phyloP scores from a whole-genome alignment of 2,797 vertebrate genomes.

The Crypturellus tataupa region DNA sequence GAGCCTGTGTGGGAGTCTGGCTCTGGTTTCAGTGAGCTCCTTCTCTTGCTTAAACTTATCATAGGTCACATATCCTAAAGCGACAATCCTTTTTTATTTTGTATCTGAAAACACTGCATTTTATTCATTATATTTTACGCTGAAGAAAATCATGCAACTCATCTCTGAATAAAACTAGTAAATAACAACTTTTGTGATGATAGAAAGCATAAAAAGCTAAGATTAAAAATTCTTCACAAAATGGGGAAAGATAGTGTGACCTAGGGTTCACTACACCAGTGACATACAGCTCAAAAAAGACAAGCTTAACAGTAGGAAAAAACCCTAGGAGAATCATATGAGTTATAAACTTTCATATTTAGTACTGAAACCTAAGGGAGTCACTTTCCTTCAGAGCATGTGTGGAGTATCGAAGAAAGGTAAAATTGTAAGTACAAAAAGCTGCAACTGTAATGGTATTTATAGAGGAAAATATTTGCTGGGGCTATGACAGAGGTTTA shows the following conservation, averaged over 20 bases:
- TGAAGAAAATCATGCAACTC: background rate
- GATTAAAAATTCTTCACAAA: conserved; percentile 26
- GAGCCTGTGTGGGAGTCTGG: background rate
- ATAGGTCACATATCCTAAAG: conserved; percentile 43
- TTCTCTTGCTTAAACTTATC: conserved; percentile 41
- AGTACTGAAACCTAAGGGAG: background rate
- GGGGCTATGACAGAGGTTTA: background rate
- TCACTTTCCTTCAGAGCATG: background rate
- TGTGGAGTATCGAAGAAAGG: background rate
- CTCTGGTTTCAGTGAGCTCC: background rate
- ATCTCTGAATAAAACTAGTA: background rate
- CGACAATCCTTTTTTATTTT: background rate
- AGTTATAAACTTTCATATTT: background rate
- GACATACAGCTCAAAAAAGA: background rate
- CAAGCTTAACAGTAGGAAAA: background rate
- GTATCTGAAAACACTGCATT: conserved; percentile 42
- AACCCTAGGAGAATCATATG: background rate
- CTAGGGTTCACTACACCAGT: background rate
- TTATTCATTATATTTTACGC: conserved; percentile 19
- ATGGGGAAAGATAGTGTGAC: background rate
- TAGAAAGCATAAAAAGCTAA: background rate
- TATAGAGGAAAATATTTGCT: background rate
- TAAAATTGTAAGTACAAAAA: background rate
- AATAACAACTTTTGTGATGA: background rate
- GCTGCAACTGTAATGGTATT: background rate